Base-by-base conservation (phyloP, 1,140 invertebrate genomes). In the Bombyx mori region DNA sequence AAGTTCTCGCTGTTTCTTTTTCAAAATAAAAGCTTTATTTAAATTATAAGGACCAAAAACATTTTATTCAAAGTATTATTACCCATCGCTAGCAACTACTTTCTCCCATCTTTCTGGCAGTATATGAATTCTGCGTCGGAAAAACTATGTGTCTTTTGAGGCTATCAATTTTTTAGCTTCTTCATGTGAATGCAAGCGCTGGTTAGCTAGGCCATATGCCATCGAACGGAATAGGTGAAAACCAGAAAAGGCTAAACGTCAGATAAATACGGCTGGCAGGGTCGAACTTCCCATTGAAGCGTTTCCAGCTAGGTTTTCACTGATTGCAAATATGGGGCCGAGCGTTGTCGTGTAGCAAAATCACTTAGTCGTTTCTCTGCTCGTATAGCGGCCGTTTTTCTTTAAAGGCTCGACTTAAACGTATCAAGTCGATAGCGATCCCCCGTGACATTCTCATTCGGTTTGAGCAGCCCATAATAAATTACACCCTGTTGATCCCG, bases 361-460 rank as follows among this genome's bases (percentile, higher is more conserved):
- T 60, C 43, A 52, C 47, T 52, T 55, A 56, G 8, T 60, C 54
- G 18, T 60, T 49, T 12, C 10, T 50, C 49, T 51, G 49, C 49
- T 50, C 18, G 49, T 6, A 51, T 51, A 51, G 49, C 49, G 18
- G 49, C 8, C 49, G 1, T 3, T 51, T 51, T 51, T 51, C 49
- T 51, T 61, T 61, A n/a, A 57, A 18, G 12, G 12, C 12, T 18
- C 12, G 8, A 12, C 22, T 12, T 10, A 18, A 51, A 8, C 49
- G 8, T 1, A n/a, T 6, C 9, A 51, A 51, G 10, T 51, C 4
- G 49, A 51, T 51, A n/a, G 1, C 22, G 6, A 6, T 51, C 22
- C 22, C 22, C 49, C 18, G 49, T 51, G 49, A 51, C 18, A 51
- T 1, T 52, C 51, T 52, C 51, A 52, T 52, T 52, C 51, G 51